phyloP scores from a whole-genome alignment of 1,140 invertebrate genomes.

The Orius insidiosus region DNA sequence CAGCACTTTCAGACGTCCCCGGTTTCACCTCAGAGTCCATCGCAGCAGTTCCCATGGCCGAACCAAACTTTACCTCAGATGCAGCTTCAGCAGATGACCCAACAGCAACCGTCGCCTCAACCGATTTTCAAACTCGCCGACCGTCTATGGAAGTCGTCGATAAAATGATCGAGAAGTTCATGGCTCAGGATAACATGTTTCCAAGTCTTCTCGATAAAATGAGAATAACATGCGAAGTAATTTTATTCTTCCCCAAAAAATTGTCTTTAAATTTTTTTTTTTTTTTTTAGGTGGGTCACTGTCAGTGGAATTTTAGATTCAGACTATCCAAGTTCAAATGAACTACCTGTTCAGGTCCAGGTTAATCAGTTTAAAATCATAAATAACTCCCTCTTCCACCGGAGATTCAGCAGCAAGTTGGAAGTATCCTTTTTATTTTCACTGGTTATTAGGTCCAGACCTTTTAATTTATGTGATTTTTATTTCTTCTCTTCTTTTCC shows the following conservation, averaged over 20 bases:
- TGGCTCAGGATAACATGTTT: slow-evolving; percentile 47
- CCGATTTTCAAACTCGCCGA: slow-evolving; percentile 23
- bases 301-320: slow-evolving; percentile 75
- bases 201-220: slow-evolving; percentile 42
- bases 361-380: slow-evolving; percentile 63
- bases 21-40: too few relatives aligned
- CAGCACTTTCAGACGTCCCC: too few relatives aligned
- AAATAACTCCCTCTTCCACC: slow-evolving; percentile 71
- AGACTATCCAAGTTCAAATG: slow-evolving; percentile 68
- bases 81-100: too few relatives aligned
- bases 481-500: not conserved
- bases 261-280: not conserved
- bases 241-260: not conserved
- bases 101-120: not conserved
- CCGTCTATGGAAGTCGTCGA: slow-evolving; percentile 43
- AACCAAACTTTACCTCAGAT: too few relatives aligned
- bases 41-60: too few relatives aligned
- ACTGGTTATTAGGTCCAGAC: not conserved
- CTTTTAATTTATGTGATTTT: not conserved
- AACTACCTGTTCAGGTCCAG: slow-evolving; percentile 42
- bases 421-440: slow-evolving; percentile 56
- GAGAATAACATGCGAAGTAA: slow-evolving; percentile 29
- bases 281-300: slow-evolving; percentile 39
- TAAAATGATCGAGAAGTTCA: slow-evolving; percentile 52
- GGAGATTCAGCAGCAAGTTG: slow-evolving; percentile 85